Conservation (phyloP, 2,888 invertebrate species). For the Drosophila paramelanica region DNA sequence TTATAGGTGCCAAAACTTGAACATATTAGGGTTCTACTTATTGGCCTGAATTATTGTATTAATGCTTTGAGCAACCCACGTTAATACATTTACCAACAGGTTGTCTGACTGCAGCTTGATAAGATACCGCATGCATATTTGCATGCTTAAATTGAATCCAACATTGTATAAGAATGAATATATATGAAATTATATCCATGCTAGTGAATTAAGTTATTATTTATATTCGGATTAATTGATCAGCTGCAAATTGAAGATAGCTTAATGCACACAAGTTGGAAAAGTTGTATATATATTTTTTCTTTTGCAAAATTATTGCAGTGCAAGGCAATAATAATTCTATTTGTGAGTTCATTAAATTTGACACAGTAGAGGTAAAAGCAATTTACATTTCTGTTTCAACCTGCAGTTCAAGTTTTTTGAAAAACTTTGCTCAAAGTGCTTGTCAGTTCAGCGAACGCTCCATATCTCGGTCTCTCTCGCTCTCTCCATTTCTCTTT, state of each 20-base stretch:
- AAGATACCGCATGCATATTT: conserved; percentile 21
- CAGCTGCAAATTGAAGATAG: not conserved
- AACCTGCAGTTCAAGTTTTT: conserved; percentile 14
- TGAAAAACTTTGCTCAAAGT: conserved; percentile 32
- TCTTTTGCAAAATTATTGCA: conserved; percentile 3
- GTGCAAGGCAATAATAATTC: conserved; percentile 37
- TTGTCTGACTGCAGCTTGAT: conserved; percentile 7
- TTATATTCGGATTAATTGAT: conserved; percentile 16
- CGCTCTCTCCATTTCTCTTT: not conserved
- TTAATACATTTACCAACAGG: not conserved
- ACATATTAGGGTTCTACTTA: no score
- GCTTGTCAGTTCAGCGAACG: not conserved
- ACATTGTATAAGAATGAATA: conserved; percentile 17
- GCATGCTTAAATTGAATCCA: conserved; percentile 47
- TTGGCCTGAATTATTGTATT: no score
- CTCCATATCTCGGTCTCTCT: not conserved
- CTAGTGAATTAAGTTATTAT: conserved; percentile 25
- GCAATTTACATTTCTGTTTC: conserved; percentile 41
- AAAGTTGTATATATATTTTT: conserved; percentile 9
- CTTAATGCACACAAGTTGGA: not conserved
- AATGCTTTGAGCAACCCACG: conserved; percentile 14
- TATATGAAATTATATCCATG: conserved; percentile 6
- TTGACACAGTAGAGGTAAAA: conserved; percentile 25
- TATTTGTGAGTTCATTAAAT: conserved; percentile 42
- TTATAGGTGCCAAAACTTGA: no score